phyloP scores from a whole-genome alignment of 2,113 vertebrate species.

The Odobenus rosmarus region DNA sequence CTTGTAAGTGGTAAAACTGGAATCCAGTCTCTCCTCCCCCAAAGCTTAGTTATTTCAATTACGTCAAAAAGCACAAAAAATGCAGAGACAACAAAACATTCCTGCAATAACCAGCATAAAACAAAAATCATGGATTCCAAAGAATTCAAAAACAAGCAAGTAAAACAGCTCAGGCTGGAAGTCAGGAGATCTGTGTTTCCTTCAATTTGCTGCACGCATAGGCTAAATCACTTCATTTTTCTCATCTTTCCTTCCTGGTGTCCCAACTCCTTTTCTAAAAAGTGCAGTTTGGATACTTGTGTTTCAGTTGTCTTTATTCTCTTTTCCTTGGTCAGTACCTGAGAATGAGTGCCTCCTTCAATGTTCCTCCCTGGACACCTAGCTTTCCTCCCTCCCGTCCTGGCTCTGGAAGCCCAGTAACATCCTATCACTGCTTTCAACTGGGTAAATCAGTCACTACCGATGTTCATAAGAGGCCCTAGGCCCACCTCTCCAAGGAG shows the following conservation, averaged over 20 bases:
- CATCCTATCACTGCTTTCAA: neutral
- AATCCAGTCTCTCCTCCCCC: neutral
- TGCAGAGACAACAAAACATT: neutral
- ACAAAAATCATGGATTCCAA: neutral
- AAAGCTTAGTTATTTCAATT: neutral
- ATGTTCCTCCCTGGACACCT: neutral
- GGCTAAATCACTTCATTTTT: neutral
- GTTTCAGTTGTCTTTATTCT: neutral
- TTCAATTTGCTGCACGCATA: neutral
- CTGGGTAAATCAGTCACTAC: neutral
- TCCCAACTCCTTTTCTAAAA: neutral
- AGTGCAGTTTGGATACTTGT: neutral
- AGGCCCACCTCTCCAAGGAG: neutral
- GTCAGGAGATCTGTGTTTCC: neutral
- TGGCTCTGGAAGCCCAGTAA: neutral
- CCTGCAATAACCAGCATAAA: neutral
- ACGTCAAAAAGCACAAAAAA: neutral
- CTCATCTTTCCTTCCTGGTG: neutral
- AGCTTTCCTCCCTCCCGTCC: accelerated
- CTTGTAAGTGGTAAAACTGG: neutral
- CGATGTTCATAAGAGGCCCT: neutral
- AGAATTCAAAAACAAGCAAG: neutral
- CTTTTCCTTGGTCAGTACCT: neutral
- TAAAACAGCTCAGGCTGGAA: no score
- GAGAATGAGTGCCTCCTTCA: neutral